Evolutionary conservation across 2,888 invertebrate species (phyloP), one percentile per base, ranked within the genome.

Genomic region (Philopedon plagiatum): DNA sequence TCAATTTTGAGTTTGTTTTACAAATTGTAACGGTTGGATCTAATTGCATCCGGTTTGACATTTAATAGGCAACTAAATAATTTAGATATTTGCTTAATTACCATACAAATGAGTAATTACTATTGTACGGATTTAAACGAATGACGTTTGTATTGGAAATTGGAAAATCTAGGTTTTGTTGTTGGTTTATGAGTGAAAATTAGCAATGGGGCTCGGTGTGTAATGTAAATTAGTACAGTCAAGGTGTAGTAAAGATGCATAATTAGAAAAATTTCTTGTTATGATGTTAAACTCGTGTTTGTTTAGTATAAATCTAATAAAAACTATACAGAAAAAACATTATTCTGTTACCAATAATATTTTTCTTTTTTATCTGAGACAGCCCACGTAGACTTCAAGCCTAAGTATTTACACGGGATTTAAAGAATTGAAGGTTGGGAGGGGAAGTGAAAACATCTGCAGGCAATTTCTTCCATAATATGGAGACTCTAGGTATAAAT

Each of bases 1-100:
- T n/a, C n/a, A n/a, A n/a, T n/a, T n/a, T n/a, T n/a, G n/a, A 49
- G 26, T 49, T 49, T 49, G 21, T 49, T 49, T 23, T 21, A 18
- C 39, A 39, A 39, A 39, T 15, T 39, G 15, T 15, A 3, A n/a
- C 39, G 0, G 15, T 39, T 39, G 13, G 39, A 15, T n/a, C n/a
- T 39, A 39, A 39, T 39, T 39, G 39, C 39, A 39, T 13, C 15
- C 39, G 39, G 39, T 39, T 39, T 39, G 7, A 39, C 13, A 39
- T 39, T 39, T n/a, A 15, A 15, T 39, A 39, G 15, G 15, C 39
- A 39, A 39, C 39, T 39, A 39, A 39, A 39, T 15, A 39, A 39
- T 39, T 39, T 15, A 39, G 39, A 39, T 39, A 15, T 39, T 39
- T 39, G 39, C 39, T 39, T 39, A 15, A 13, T 39, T 39, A 13